phyloP scores from a whole-genome alignment of 2,888 invertebrate genomes.

The Callimorpha dominula region DNA sequence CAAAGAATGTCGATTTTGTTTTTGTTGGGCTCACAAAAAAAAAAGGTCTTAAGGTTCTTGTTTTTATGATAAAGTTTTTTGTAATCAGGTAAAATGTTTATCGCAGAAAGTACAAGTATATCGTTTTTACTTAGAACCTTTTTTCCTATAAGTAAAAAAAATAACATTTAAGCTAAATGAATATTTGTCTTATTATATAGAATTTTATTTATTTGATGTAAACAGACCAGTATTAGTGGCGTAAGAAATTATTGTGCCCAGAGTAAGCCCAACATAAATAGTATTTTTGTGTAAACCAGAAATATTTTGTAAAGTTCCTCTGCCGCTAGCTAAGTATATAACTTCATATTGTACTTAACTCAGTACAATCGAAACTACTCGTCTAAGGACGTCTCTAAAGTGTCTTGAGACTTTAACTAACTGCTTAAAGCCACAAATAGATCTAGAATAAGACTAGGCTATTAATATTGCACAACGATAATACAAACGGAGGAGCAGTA shows the following conservation, averaged over 20 bases:
- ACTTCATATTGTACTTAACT: not conserved
- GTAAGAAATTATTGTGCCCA: not conserved
- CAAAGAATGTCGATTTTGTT: slow-evolving; percentile 2
- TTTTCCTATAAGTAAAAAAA: not conserved
- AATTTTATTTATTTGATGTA: too few species aligned
- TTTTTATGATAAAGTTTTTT: not conserved
- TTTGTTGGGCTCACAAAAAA: not conserved
- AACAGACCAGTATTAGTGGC: not conserved
- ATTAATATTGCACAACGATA: not conserved
- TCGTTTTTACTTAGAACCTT: not conserved
- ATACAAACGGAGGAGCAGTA: not conserved
- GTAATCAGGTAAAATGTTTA: not conserved
- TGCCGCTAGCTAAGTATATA: too few species aligned
- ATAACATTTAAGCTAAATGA: not conserved
- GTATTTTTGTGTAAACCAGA: too few species aligned
- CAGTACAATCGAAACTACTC: not conserved
- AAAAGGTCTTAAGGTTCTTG: not conserved
- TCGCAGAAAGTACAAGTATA: not conserved
- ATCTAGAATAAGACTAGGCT: not conserved
- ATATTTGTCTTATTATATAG: not conserved
- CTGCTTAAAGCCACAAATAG: not conserved
- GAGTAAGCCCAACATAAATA: not conserved
- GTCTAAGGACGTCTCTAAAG: not conserved
- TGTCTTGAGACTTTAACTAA: not conserved
- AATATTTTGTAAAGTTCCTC: too few species aligned